A percentile compares a stretch with the other conserved stretches of the same genome.
phyloP scores from a whole-genome alignment of 2,888 invertebrate genomes.

The Tenthredo amoena region DNA sequence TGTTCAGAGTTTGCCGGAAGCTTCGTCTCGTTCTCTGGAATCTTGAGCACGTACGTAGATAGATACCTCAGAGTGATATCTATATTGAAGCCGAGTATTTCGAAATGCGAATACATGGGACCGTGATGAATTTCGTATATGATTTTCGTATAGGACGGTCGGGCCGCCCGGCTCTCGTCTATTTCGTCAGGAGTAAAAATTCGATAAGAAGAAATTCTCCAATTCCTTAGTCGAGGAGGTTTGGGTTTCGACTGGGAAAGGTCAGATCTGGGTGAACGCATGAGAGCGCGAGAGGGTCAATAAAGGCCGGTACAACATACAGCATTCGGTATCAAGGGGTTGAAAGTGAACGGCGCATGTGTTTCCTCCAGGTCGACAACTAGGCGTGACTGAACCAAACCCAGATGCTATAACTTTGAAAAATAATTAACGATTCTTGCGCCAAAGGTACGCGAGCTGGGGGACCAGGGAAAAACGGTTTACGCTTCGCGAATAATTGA shows the following conservation, averaged over 20 bases:
- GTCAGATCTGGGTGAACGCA: conserved; percentile 8
- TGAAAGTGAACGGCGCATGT: background rate
- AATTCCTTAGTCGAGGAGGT: conserved; percentile 2
- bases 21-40: background rate
- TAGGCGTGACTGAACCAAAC: background rate
- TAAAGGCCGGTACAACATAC: conserved; percentile 22
- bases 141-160: background rate
- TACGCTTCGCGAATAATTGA: background rate
- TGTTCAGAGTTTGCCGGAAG: conserved; percentile 16
- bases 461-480: background rate
- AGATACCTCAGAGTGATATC: background rate
- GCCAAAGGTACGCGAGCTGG: background rate
- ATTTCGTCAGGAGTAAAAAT: conserved; percentile 4
- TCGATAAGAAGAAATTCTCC: background rate
- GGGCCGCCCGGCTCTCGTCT: background rate
- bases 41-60: background rate
- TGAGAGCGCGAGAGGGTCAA: conserved; percentile 17
- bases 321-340: conserved; percentile 1
- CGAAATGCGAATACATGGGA: background rate
- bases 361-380: conserved; percentile 10
- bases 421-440: conserved; percentile 19
- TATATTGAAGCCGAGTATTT: background rate
- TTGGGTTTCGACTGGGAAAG: background rate
- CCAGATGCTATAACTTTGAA: background rate
- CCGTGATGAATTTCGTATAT: background rate